Conservation (phyloP, 1,140 invertebrate genomes). For the Watersipora subatra region DNA sequence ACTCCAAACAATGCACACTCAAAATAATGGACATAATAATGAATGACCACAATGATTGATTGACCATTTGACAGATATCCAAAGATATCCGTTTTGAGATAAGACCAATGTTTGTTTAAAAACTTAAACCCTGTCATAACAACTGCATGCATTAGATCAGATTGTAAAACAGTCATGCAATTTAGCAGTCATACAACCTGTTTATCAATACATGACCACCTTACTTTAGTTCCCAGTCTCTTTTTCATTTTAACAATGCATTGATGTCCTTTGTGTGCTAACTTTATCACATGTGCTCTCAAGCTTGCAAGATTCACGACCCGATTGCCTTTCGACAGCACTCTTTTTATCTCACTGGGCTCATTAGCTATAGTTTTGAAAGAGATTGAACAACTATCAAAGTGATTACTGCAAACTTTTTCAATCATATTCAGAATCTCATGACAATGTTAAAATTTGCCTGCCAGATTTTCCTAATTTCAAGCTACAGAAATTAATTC, state of each 20-base stretch:
- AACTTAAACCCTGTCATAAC: neutral
- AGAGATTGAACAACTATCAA: neutral
- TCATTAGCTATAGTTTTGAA: neutral
- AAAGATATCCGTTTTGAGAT: neutral
- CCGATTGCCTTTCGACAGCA: neutral
- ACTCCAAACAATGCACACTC: neutral
- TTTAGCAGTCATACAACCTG: conserved; percentile 17
- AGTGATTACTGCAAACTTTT: neutral
- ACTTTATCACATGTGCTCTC: neutral
- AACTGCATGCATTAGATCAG: neutral
- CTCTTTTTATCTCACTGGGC: neutral
- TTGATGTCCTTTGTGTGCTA: conserved; percentile 13
- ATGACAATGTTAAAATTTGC: too few species aligned
- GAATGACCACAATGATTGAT: neutral
- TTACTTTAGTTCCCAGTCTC: conserved; percentile 25
- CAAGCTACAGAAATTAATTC: neutral
- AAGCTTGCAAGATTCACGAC: neutral
- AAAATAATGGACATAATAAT: neutral
- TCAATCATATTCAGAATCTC: too few species aligned
- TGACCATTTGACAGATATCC: neutral
- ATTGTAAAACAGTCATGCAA: conserved; percentile 7
- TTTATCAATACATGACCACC: conserved; percentile 29
- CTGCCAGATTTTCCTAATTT: neutral
- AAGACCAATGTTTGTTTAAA: neutral
- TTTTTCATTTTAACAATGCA: conserved; percentile 20